Conservation (phyloP, 1,140 invertebrate genomes). For the Macrotrachela quadricornifera region DNA sequence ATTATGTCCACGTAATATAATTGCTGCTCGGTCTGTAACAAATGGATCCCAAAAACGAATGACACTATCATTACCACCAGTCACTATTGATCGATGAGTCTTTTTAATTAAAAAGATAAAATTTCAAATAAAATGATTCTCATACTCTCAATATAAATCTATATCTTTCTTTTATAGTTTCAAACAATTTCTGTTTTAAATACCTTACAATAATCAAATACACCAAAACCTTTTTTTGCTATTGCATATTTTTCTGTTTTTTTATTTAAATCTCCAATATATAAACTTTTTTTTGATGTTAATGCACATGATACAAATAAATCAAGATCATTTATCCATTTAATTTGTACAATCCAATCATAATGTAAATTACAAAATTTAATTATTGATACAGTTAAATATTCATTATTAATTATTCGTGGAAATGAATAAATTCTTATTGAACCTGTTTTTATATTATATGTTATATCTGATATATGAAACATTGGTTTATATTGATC, state of each 20-base stretch:
- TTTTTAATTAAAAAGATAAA: background rate
- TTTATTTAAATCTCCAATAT: constrained; percentile 13
- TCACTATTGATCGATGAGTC: constrained; percentile 9
- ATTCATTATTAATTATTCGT: background rate
- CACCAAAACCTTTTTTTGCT: constrained; percentile 15
- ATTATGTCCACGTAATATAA: constrained; percentile 42
- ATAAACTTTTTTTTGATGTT: constrained; percentile 12
- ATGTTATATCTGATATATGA: background rate
- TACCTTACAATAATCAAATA: constrained; percentile 16
- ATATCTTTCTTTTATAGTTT: no score
- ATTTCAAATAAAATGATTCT: no score
- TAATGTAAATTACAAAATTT: background rate
- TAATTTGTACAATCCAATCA: background rate
- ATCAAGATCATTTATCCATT: constrained; percentile 6
- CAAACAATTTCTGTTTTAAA: no score
- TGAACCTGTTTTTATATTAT: background rate
- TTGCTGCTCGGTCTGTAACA: constrained; percentile 38
- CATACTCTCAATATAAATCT: no score
- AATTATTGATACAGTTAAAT: background rate
- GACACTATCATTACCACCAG: constrained; percentile 46
- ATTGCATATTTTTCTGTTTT: constrained; percentile 13
- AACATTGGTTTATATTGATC: background rate
- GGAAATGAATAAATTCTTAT: background rate
- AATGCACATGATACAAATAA: constrained; percentile 16
- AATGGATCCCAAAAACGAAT: constrained; percentile 51